Conservation (phyloP, 2,113 vertebrate species). For the Dryoscopus gambensis region DNA sequence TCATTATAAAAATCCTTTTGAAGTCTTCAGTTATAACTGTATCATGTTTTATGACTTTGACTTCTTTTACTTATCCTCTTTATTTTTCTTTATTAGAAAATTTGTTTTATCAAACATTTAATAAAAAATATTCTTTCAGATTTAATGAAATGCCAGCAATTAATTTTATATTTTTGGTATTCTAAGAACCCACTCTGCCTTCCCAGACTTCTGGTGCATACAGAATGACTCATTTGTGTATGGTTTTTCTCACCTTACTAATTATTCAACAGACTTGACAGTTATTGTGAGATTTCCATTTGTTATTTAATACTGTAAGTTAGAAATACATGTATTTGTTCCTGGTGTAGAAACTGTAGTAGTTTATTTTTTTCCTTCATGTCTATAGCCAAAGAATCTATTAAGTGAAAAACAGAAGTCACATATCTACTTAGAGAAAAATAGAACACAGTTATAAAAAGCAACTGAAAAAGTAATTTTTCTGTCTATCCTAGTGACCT, state of each 20-base stretch:
- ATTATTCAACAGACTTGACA: slow-evolving; percentile 20
- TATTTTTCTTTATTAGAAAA: slow-evolving; percentile 23
- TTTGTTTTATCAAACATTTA: not conserved
- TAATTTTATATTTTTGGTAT: slow-evolving; percentile 18
- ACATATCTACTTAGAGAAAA: not conserved
- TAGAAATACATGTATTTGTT: not conserved
- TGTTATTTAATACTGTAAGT: not conserved
- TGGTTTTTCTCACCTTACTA: not conserved
- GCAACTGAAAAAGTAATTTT: not conserved
- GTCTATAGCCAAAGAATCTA: not conserved
- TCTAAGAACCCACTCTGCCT: not conserved
- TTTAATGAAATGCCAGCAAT: slow-evolving; percentile 1
- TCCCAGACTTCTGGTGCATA: not conserved
- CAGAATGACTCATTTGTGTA: not conserved
- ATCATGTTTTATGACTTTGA: not conserved
- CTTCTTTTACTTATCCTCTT: slow-evolving; percentile 4
- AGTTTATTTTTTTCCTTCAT: not conserved
- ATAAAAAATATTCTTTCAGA: not conserved
- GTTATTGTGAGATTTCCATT: not conserved
- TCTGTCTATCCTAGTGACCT: slow-evolving; percentile 19
- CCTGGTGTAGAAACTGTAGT: not conserved
- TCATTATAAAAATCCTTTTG: not conserved
- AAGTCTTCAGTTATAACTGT: not conserved
- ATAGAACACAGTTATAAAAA: slow-evolving; percentile 2
- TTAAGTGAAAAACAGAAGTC: not conserved